phyloP scores from a whole-genome alignment of 1,140 invertebrate genomes.

The Drosophila asahinai region DNA sequence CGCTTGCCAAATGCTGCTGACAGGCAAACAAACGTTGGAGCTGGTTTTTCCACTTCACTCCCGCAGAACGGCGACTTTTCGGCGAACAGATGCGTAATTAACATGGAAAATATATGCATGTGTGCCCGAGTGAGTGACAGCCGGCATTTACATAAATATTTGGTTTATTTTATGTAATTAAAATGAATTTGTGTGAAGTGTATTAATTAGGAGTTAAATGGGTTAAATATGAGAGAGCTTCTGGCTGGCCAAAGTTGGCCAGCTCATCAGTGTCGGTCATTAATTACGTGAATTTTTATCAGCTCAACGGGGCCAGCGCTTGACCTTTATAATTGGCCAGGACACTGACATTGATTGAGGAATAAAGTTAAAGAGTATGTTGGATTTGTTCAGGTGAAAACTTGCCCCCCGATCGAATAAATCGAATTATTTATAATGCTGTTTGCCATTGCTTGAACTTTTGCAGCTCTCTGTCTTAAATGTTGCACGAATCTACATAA shows the following conservation, averaged over 20 bases:
- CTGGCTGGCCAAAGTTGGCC: slow-evolving; percentile 18
- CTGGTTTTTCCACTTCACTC: slow-evolving; percentile 10
- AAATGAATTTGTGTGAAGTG: slow-evolving; percentile 82
- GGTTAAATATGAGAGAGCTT: slow-evolving; percentile 64
- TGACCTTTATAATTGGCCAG: slow-evolving; percentile 49
- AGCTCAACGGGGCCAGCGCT: slow-evolving; percentile 4
- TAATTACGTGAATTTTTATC: slow-evolving; percentile 66
- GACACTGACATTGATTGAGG: slow-evolving; percentile 17
- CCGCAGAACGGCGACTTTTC: slow-evolving; percentile 20
- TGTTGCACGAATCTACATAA: slow-evolving; percentile 70
- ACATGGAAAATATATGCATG: slow-evolving; percentile 52
- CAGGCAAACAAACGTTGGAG: slow-evolving; percentile 56
- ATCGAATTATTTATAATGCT: slow-evolving; percentile 33
- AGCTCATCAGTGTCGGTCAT: slow-evolving; percentile 50
- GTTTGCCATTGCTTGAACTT: slow-evolving; percentile 18
- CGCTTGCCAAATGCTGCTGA: slow-evolving; percentile 71
- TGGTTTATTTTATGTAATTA: slow-evolving; percentile 82
- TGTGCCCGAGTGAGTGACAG: slow-evolving; percentile 42
- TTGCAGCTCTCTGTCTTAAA: slow-evolving; percentile 53
- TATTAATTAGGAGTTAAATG: slow-evolving; percentile 84
- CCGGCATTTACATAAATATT: slow-evolving; percentile 74
- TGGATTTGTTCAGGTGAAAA: not conserved
- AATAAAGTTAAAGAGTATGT: not conserved
- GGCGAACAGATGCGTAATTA: slow-evolving; percentile 65
- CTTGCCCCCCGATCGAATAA: not conserved